Evolutionary conservation across 2,113 vertebrate species (phyloP).

Genomic region (Gobius niger): DNA sequence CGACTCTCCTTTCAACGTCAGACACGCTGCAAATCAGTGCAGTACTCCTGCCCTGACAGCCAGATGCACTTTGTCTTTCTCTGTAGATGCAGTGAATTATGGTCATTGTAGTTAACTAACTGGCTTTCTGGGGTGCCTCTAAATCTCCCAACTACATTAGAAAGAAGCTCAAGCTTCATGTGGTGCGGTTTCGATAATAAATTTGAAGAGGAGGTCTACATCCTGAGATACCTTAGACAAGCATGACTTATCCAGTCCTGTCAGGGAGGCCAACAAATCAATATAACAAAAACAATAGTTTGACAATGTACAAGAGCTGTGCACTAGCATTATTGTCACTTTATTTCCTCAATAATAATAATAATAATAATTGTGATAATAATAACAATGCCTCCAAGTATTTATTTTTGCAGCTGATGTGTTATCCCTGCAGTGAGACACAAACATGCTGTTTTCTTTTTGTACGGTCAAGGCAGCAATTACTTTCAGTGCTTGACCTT

Average conservation of each 20-base stretch:
- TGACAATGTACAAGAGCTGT: too few species aligned
- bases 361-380: too few species aligned
- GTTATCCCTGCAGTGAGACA: slow-evolving; percentile 27
- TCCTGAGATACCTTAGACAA: slow-evolving; percentile 14
- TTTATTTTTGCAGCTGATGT: slow-evolving; percentile 32
- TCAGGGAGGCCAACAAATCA: background rate
- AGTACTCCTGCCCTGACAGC: slow-evolving; percentile 28
- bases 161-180: slow-evolving; percentile 25
- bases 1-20: slow-evolving; percentile 24
- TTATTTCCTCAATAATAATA: too few species aligned
- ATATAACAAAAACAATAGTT: background rate
- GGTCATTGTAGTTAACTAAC: slow-evolving; percentile 41
- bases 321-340: too few species aligned
- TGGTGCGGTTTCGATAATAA: slow-evolving; percentile 31
- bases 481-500: slow-evolving; percentile 53
- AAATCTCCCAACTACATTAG: slow-evolving; percentile 48
- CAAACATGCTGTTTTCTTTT: slow-evolving; percentile 52
- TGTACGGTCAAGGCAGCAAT: slow-evolving; percentile 55
- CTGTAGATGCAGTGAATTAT: slow-evolving; percentile 45
- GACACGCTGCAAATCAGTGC: slow-evolving; percentile 40
- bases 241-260: slow-evolving; percentile 14
- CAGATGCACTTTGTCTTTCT: slow-evolving; percentile 37
- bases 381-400: too few species aligned
- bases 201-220: slow-evolving; percentile 42
- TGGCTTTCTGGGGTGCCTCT: slow-evolving; percentile 24